These are phyloP conservation scores for Aptenodytes forsteri DNA, from an alignment of 2,113 vertebrate species.

Conservation along the genomic window DNA sequence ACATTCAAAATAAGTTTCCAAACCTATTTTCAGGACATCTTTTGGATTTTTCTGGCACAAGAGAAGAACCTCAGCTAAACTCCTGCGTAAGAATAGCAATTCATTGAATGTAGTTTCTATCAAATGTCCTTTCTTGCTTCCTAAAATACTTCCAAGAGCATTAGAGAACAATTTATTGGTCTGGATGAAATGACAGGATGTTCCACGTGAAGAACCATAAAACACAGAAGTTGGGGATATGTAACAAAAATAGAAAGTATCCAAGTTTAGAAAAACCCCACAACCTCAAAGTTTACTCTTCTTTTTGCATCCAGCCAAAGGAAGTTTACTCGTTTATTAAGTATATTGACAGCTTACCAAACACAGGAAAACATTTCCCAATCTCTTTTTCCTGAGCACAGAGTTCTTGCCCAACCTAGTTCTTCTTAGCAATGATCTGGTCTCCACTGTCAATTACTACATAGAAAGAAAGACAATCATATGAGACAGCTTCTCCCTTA, in stretches of 20 bases:
- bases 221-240: neutral
- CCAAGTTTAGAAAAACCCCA: neutral
- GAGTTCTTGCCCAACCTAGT: neutral
- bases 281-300: neutral
- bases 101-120: neutral
- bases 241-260: neutral
- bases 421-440: too few species aligned
- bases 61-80: neutral
- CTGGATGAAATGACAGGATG: too few species aligned
- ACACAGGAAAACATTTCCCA: neutral
- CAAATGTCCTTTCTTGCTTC: neutral
- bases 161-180: rapidly evolving
- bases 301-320: neutral
- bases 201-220: neutral
- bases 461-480: rapidly evolving
- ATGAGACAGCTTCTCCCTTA: neutral
- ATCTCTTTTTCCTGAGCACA: neutral
- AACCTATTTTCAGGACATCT: neutral
- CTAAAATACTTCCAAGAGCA: neutral
- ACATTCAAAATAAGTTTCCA: neutral
- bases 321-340: neutral
- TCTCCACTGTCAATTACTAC: neutral
- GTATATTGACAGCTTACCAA: neutral
- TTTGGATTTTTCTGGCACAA: neutral
- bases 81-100: neutral